phyloP scores from a whole-genome alignment of 1,140 invertebrate species.

The Eueides isabella region DNA sequence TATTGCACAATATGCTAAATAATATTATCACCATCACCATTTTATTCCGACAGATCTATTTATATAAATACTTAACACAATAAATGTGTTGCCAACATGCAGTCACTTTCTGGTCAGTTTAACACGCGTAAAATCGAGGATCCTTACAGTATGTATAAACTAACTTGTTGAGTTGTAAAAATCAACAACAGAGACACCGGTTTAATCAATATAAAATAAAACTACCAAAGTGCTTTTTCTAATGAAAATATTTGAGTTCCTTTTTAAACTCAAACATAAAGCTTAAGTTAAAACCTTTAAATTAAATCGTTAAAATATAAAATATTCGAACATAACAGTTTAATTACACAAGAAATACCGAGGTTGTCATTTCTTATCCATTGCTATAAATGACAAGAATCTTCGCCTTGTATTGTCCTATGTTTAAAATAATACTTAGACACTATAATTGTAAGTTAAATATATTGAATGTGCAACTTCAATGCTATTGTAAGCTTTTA shows the following conservation, averaged over 20 bases:
- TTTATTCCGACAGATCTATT: not conserved
- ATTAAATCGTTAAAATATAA: not conserved
- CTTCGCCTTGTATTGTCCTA: conserved; percentile 2
- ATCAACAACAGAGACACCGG: not conserved
- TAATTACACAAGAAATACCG: not conserved
- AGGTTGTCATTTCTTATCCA: not conserved
- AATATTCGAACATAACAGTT: not conserved
- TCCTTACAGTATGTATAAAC: not conserved
- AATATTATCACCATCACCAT: too few relatives aligned
- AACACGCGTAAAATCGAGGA: not conserved
- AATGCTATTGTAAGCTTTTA: conserved; percentile 9
- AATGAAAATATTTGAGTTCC: not conserved
- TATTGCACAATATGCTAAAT: not conserved
- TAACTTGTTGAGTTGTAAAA: not conserved
- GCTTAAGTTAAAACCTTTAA: too few relatives aligned
- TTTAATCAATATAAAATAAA: not conserved
- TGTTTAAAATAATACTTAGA: conserved; percentile 12
- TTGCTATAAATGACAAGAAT: conserved; percentile 12
- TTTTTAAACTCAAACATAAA: too few relatives aligned
- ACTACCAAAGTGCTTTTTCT: not conserved
- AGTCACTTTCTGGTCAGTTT: not conserved
- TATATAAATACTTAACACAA: not conserved
- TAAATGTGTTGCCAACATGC: not conserved
- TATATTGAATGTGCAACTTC: not conserved
- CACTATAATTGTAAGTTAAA: conserved; percentile 1